Conservation (phyloP, 2,888 invertebrate genomes). For the Orthosia gothica region DNA sequence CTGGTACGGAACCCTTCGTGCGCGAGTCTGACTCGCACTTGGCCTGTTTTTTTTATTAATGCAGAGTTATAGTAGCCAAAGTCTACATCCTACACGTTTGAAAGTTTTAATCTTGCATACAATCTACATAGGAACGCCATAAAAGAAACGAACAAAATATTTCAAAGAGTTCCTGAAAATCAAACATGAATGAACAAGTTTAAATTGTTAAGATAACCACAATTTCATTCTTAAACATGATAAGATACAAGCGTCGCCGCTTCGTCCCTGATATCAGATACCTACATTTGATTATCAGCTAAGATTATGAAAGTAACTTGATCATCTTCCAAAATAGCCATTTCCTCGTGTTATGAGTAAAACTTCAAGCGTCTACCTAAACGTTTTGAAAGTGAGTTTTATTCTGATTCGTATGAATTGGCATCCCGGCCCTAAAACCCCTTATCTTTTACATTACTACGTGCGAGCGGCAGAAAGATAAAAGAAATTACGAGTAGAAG, state of each 20-base stretch:
- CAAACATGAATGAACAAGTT: background rate
- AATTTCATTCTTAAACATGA: background rate
- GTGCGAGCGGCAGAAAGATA: conserved; percentile 58
- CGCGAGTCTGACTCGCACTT: too few relatives aligned
- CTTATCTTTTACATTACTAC: conserved; percentile 42
- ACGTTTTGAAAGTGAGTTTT: conserved; percentile 26
- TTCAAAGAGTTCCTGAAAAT: background rate
- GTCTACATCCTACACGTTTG: too few relatives aligned
- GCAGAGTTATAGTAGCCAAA: too few relatives aligned
- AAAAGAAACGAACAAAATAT: background rate
- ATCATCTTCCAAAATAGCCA: conserved; percentile 21
- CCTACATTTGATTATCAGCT: background rate
- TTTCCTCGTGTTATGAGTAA: conserved; percentile 5
- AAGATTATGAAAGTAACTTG: background rate
- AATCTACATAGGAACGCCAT: background rate
- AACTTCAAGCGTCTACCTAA: background rate
- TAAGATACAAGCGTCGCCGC: conserved; percentile 6
- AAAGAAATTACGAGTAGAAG: conserved; percentile 63
- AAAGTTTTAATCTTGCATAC: too few relatives aligned
- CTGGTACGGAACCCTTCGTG: too few relatives aligned
- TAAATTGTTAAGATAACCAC: background rate
- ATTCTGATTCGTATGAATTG: conserved; percentile 38
- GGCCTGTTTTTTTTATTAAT: too few relatives aligned
- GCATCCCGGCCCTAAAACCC: conserved; percentile 14
- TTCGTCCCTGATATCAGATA: background rate